Percentiles rank a stretch among this genome's conserved stretches.
Evolutionary conservation across 1,140 invertebrate species (phyloP).

Genomic region (Drosophila ironensis): DNA sequence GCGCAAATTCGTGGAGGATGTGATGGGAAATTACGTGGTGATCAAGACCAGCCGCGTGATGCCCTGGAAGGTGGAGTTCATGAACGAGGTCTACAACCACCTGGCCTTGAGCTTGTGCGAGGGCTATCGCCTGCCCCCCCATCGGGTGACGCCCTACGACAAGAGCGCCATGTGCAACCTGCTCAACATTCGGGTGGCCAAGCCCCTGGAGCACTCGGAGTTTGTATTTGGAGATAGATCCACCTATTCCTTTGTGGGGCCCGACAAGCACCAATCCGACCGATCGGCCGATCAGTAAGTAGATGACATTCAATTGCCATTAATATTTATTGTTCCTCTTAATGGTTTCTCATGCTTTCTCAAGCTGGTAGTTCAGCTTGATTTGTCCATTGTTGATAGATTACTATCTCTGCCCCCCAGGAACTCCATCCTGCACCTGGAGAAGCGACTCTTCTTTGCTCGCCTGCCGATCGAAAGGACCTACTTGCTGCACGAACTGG

Average conservation of each 20-base stretch:
- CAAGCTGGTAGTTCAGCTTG: too few relatives aligned
- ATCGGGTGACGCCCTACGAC: conserved; percentile 42
- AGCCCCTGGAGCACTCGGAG: conserved; percentile 33
- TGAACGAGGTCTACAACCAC: conserved; percentile 76
- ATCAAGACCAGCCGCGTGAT: conserved; percentile 68
- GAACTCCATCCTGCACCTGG: conserved; percentile 8
- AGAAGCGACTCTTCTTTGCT: conserved; percentile 58
- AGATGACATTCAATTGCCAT: too few relatives aligned
- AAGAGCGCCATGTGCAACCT: conserved; percentile 53
- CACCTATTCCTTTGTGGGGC: conserved; percentile 20
- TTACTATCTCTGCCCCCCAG: conserved; percentile 1
- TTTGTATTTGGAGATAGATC: conserved; percentile 65
- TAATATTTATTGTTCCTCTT: background rate
- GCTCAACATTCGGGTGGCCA: conserved; percentile 25
- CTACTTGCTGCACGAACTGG: conserved; percentile 71
- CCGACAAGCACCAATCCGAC: conserved; percentile 3
- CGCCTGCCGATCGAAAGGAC: conserved; percentile 60
- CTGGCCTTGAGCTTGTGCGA: conserved; percentile 61
- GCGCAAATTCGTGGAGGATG: conserved; percentile 54
- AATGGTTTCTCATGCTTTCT: too few relatives aligned
- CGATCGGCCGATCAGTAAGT: conserved; percentile 35
- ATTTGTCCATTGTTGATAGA: too few relatives aligned
- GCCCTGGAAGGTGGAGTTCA: conserved; percentile 77
- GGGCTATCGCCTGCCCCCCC: conserved; percentile 26
- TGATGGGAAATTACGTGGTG: conserved; percentile 66